Conservation (phyloP, 2,113 vertebrate species). For the Halichoeres trimaculatus region DNA sequence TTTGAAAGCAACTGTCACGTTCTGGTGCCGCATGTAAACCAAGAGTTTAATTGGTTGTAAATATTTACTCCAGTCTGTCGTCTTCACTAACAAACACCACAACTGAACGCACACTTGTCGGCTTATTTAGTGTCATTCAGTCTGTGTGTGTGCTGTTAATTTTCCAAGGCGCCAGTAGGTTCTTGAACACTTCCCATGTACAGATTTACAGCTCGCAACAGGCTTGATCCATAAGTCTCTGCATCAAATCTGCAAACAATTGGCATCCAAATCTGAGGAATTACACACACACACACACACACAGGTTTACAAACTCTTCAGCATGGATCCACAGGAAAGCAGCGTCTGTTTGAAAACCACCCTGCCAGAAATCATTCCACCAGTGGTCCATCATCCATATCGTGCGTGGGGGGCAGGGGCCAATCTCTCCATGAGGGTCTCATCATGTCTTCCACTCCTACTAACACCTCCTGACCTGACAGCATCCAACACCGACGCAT, state of each 20-base stretch:
- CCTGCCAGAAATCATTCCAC: slow-evolving; percentile 50
- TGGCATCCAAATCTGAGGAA: slow-evolving; percentile 19
- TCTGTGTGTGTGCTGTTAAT: slow-evolving; percentile 24
- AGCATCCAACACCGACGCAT: slow-evolving; percentile 38
- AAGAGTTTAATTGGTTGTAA: slow-evolving; percentile 49
- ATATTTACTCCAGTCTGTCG: slow-evolving; percentile 64
- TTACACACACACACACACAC: slow-evolving; percentile 7
- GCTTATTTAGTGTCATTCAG: slow-evolving; percentile 39
- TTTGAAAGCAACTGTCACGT: slow-evolving; percentile 35
- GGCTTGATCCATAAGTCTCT: slow-evolving; percentile 26
- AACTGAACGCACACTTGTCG: slow-evolving; percentile 21
- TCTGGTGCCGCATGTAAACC: slow-evolving; percentile 32
- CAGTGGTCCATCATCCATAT: slow-evolving; percentile 53
- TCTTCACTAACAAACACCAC: slow-evolving; percentile 45
- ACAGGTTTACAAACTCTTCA: slow-evolving; percentile 16
- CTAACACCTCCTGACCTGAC: slow-evolving; percentile 48
- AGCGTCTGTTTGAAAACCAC: slow-evolving; percentile 19
- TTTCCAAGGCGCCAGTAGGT: slow-evolving; percentile 29
- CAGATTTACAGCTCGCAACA: slow-evolving; percentile 43
- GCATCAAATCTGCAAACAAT: slow-evolving; percentile 38
- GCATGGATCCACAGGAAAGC: slow-evolving; percentile 28
- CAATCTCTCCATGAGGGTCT: slow-evolving; percentile 33
- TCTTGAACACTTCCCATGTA: slow-evolving; percentile 47
- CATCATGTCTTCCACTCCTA: slow-evolving; percentile 44
- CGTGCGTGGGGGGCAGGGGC: background rate